Evolutionary conservation across 2,888 invertebrate species (phyloP).

Genomic region (Mythimna loreyi): DNA sequence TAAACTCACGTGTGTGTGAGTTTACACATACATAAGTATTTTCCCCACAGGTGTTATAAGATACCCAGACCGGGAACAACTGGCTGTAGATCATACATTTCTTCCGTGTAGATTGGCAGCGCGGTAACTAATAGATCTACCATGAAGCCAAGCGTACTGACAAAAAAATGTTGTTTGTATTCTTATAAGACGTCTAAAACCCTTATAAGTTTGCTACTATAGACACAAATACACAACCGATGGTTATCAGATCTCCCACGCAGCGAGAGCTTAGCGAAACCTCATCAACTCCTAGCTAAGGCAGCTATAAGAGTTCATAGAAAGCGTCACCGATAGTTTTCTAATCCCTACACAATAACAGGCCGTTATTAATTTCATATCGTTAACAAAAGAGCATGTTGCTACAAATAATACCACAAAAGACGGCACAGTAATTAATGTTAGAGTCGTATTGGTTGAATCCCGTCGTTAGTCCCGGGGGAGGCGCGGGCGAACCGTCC

Average conservation of each 20-base stretch:
- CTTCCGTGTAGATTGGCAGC: no score
- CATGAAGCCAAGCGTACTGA: no score
- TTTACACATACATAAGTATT: no score
- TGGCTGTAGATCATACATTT: no score
- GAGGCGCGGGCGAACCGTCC: conserved; percentile 76
- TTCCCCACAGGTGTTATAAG: no score
- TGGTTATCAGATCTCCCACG: conserved; percentile 30
- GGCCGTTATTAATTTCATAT: conserved; percentile 84
- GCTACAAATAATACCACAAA: conserved; percentile 86
- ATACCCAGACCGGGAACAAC: no score
- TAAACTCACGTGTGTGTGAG: no score
- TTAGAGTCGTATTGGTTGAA: conserved; percentile 84
- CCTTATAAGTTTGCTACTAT: conserved; percentile 15
- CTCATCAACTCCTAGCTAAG: conserved; percentile 76
- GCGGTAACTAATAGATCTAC: no score
- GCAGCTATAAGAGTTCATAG: conserved; percentile 76
- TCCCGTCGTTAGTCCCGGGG: conserved; percentile 82
- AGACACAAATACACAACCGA: conserved; percentile 22
- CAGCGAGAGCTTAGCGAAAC: conserved; percentile 70
- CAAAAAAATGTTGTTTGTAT: background rate
- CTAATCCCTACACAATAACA: conserved; percentile 79
- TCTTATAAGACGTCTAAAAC: conserved; percentile 6
- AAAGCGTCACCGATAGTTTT: conserved; percentile 75
- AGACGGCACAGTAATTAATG: conserved; percentile 86
- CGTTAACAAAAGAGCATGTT: conserved; percentile 86